phyloP scores from a whole-genome alignment of 2,113 vertebrate species.

The Megalops atlanticus region DNA sequence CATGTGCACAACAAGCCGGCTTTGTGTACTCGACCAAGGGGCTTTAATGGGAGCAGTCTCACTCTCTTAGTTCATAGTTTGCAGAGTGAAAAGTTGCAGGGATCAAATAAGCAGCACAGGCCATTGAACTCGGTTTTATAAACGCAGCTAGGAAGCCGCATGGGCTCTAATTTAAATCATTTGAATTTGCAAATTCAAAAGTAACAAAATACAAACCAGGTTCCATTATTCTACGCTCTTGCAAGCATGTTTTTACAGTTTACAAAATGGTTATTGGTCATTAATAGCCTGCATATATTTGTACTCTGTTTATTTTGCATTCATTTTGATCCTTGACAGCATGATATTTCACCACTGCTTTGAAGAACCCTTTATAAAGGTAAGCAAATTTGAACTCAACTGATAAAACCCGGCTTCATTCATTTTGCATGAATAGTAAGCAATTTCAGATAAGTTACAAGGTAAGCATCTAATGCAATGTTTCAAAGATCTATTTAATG shows the following conservation, averaged over 20 bases:
- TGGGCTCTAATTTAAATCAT: background rate
- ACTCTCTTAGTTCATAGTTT: slow-evolving; percentile 12
- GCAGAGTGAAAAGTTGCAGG: slow-evolving; percentile 4
- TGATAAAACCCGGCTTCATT: slow-evolving; percentile 64
- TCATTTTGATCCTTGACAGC: slow-evolving; percentile 59
- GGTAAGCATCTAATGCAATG: slow-evolving; percentile 32
- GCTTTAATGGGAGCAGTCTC: slow-evolving; percentile 43
- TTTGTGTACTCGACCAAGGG: slow-evolving; percentile 52
- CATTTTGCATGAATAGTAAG: slow-evolving; percentile 63
- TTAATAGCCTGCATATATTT: background rate
- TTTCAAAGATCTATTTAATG: slow-evolving; percentile 54
- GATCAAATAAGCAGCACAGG: slow-evolving; percentile 21
- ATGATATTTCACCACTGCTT: slow-evolving; percentile 69
- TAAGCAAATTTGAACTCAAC: slow-evolving; percentile 58
- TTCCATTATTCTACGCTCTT: background rate
- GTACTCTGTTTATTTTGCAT: slow-evolving; percentile 48
- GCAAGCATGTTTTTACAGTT: background rate
- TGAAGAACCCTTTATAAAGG: slow-evolving; percentile 64
- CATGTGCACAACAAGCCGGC: slow-evolving; percentile 61
- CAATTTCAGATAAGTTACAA: slow-evolving; percentile 48
- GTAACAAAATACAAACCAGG: slow-evolving; percentile 1
- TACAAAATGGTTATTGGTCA: slow-evolving; percentile 5
- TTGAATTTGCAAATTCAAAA: background rate
- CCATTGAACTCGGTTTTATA: slow-evolving; percentile 20
- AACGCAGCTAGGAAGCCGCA: background rate